Percentiles rank a stretch among this genome's conserved stretches.
Evolutionary conservation across 2,888 invertebrate species (phyloP).

Genomic region (Thalpophila matura): DNA sequence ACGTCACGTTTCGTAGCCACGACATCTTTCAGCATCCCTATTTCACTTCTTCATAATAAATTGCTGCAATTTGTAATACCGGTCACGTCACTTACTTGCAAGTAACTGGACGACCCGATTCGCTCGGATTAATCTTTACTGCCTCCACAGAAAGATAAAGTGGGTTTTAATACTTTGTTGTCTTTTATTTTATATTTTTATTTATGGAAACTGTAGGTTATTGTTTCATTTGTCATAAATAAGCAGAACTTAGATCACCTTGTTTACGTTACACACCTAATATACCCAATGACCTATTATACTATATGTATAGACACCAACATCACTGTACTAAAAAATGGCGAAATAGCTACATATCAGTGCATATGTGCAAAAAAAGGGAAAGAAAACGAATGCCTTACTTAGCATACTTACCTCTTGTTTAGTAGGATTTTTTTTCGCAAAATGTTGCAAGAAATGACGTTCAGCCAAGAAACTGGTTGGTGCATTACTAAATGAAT

Average conservation of each 20-base stretch:
- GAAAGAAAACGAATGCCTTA: too few species aligned
- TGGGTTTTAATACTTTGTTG: slow-evolving; percentile 25
- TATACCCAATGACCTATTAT: not conserved
- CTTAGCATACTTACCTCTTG: too few species aligned
- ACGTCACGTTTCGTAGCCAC: not conserved
- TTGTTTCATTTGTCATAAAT: slow-evolving; percentile 5
- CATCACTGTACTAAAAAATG: too few species aligned
- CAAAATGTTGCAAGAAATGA: too few species aligned
- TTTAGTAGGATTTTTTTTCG: too few species aligned
- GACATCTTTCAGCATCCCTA: slow-evolving; percentile 11
- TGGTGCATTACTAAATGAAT: too few species aligned
- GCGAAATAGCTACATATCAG: too few species aligned
- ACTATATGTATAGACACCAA: not conserved
- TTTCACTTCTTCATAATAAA: slow-evolving; percentile 28
- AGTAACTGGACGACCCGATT: slow-evolving; percentile 31
- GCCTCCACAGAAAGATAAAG: slow-evolving; percentile 30
- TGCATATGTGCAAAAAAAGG: too few species aligned
- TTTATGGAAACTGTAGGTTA: not conserved
- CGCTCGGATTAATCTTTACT: slow-evolving; percentile 25
- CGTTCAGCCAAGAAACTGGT: too few species aligned
- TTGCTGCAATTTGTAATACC: slow-evolving; percentile 20
- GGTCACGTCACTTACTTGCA: slow-evolving; percentile 4
- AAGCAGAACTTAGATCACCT: too few species aligned
- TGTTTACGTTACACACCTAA: not conserved
- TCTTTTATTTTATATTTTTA: slow-evolving; percentile 3